Evolutionary conservation across 2,888 invertebrate species (phyloP).

Genomic region (Stomorhina lunata): DNA sequence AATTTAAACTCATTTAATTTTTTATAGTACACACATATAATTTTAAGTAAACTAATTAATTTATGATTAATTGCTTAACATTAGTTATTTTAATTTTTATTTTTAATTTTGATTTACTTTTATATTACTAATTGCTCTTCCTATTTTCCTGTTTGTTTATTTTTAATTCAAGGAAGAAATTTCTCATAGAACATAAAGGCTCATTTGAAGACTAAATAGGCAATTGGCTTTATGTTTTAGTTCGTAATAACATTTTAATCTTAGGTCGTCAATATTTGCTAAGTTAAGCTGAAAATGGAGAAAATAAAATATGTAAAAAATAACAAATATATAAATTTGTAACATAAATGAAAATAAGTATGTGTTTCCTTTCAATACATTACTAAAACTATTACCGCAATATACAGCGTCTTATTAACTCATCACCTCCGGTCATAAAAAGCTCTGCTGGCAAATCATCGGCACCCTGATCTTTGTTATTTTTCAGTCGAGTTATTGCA

Average conservation of each 20-base stretch:
- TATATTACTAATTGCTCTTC: neutral
- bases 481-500: no score
- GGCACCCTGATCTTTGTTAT: neutral
- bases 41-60: conserved; percentile 40
- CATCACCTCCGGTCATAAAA: no score
- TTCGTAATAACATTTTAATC: conserved; percentile 32
- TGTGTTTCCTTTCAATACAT: no score
- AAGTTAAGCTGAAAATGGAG: conserved; percentile 28
- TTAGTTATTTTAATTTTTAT: conserved; percentile 8
- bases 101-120: neutral
- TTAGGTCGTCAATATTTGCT: conserved; percentile 25
- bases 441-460: neutral
- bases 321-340: conserved; percentile 55
- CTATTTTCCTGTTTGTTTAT: conserved; percentile 5
- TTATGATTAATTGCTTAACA: conserved; percentile 9
- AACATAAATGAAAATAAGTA: conserved; percentile 16
- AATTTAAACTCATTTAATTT: neutral
- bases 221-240: conserved; percentile 41
- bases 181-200: conserved; percentile 28
- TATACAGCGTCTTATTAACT: no score
- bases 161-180: neutral
- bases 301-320: conserved; percentile 39
- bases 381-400: no score
- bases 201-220: neutral
- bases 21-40: neutral